These are phyloP conservation scores for Minunthozetes semirufus DNA, from an alignment of 2,888 invertebrate species.

Conservation along the genomic window DNA sequence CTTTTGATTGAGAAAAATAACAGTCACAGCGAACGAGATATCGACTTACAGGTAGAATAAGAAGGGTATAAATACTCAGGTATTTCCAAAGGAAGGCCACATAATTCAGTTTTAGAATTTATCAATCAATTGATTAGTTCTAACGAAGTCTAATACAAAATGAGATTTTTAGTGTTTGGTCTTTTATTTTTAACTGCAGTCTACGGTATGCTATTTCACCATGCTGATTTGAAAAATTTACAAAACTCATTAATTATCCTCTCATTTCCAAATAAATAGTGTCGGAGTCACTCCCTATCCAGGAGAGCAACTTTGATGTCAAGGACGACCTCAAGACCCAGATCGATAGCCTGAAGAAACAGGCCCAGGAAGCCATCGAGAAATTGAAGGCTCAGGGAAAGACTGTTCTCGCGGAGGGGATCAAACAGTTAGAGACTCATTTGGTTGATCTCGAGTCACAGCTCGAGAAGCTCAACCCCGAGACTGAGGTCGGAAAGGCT, in stretches of 20 bases:
- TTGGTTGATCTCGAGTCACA: not conserved
- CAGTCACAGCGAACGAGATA: no score
- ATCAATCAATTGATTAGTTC: no score
- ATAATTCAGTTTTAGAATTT: no score
- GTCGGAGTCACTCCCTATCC: not conserved
- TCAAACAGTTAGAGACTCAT: not conserved
- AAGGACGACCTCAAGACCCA: not conserved
- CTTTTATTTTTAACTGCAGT: not conserved
- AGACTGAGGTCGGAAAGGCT: slow-evolving; percentile 14
- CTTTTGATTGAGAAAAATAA: no score
- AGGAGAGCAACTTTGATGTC: no score
- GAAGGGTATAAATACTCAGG: no score
- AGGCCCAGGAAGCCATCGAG: not conserved
- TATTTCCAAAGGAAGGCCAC: no score
- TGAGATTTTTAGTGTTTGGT: slow-evolving; percentile 4
- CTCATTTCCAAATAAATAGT: not conserved
- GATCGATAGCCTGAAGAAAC: not conserved
- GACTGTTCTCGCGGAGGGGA: not conserved
- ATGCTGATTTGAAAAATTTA: no score
- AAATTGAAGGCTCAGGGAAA: slow-evolving; percentile 27
- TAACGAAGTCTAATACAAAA: not conserved
- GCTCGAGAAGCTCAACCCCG: not conserved
- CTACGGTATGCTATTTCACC: no score
- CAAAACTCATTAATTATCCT: not conserved
- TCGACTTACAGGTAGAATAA: no score